Percentiles rank a stretch among this genome's conserved stretches.
Conservation (phyloP, 2,797 vertebrate genomes). For the Dallia pectoralis region DNA sequence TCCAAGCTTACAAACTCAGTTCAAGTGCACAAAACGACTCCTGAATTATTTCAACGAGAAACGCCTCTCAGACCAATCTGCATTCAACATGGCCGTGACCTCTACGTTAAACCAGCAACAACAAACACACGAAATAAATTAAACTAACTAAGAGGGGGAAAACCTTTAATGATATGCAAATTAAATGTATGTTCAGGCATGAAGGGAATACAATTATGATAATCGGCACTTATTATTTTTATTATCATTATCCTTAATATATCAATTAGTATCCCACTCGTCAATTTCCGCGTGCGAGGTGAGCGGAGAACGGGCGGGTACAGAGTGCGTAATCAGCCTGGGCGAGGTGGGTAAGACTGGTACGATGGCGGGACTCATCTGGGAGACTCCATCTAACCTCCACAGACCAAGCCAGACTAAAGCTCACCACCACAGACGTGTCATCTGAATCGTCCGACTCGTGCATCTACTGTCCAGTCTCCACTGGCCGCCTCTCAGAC, state of each 20-base stretch:
- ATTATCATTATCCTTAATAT: constrained; percentile 74
- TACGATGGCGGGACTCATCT: background rate
- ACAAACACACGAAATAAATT: constrained; percentile 49
- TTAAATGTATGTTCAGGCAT: constrained; percentile 70
- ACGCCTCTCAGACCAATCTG: background rate
- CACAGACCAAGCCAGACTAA: constrained; percentile 27
- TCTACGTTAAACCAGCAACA: constrained; percentile 23
- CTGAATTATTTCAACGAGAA: background rate
- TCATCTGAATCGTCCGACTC: background rate
- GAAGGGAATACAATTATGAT: constrained; percentile 76
- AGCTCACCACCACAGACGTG: background rate
- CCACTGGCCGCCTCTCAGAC: background rate
- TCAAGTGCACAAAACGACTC: background rate
- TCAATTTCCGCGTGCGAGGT: constrained; percentile 13
- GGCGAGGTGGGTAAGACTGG: background rate
- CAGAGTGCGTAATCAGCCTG: constrained; percentile 6
- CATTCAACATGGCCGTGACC: background rate
- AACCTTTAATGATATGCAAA: constrained; percentile 71
- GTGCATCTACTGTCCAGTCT: background rate
- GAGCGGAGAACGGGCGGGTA: background rate
- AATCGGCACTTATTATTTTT: constrained; percentile 74
- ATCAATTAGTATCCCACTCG: constrained; percentile 70
- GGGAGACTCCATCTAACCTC: constrained; percentile 37
- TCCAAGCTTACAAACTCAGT: background rate
- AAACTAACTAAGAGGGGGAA: constrained; percentile 41